Evolutionary conservation across 2,113 vertebrate species (phyloP), one percentile per base, ranked within the genome.

Genomic region (Parotia lawesii): DNA sequence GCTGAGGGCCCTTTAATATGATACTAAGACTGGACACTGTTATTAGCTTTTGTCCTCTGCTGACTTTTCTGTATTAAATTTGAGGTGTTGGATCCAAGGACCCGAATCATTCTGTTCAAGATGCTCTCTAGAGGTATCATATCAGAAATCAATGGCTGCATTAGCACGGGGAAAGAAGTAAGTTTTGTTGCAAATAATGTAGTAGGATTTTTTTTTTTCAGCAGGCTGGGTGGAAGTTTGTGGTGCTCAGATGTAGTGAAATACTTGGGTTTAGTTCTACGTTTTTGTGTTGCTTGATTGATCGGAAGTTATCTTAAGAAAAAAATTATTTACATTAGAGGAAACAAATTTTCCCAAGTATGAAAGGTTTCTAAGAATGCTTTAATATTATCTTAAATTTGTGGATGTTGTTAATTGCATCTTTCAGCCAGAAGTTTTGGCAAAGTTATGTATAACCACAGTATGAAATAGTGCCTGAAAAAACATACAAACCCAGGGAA

Each of bases 101-200:
- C 99, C 19, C 98, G 99, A 82, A 99, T 99, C 98, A 99, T 99
- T 96, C 97, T 99, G 19, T 99, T 99, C 95, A 99, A 99, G 98
- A 99, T 99, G 99, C 96, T 99, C 48, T 99, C 96, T 58, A 98
- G 99, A 96, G 98, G 98, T 18, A 61, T 99, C 62, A 99, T 99
- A 96, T 95, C 98, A 8, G 98, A 99, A 87, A 99, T 99, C 93
- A 98, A 99, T n/a, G 99, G 99, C 94, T 99, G 99, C 90, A 99
- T 99, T 96, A 99, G 99, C 96, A 99, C 99, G 0, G 99, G 99
- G 35, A 99, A 99, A 90, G 99, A 99, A 97, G 99, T 98, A 90
- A 96, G 97, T 94, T 95, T 75, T 74, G 48, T 57, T 85, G 40
- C 33, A 62, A 70, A 28, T 84, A 20, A 21, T 18, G 1, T 38